Evolutionary conservation across 2,797 vertebrate genomes (phyloP), one percentile per base, ranked within the genome.

Genomic region (Synaphobranchus kaupii): DNA sequence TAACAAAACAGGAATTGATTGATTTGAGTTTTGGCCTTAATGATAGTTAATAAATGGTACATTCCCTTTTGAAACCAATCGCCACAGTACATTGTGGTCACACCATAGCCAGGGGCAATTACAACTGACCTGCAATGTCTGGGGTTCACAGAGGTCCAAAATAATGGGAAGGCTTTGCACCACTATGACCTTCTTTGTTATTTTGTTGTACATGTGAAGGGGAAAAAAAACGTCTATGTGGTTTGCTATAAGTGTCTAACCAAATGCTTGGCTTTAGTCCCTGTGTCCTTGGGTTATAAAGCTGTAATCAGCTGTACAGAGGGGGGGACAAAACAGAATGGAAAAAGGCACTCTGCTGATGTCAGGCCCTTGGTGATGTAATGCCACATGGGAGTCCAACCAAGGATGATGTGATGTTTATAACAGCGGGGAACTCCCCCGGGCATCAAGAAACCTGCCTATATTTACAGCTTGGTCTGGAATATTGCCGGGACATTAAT

Each of bases 401-500:
- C 84, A 52, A 20, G 87, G 85, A 89, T 44, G 22, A 80, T 13
- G 84, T 80, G 12, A 84, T 87, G 90, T 91, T 88, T 90, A 84
- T 71, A 87, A 87, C 83, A 86, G 84, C 71, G 34, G 83, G 88
- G 73, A 63, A 90, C 83, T 91, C 93, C 90, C 28, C 63, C n/a
- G 82, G 89, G 88, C 63, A 85, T 86, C 13, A 39, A 91, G 89
- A 86, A 86, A 56, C 71, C 8, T 6, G 78, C 47, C 85, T 92
- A 88, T 91, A 92, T 92, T 90, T 85, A 87, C 89, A 87, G 84
- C 47, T 84, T 68, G 68, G 86, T 85, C 87, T 5, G 82, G 20
- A 82, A 84, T 54, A 81, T 81, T 1, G 78, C 17, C 9, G 47
- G 78, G 44, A 81, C 44, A 81, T 81, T 81, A 50, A 48, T 50